These are phyloP conservation scores for Paradoxurus hermaphroditus DNA, from an alignment of 2,113 vertebrate species.

Conservation along the genomic window DNA sequence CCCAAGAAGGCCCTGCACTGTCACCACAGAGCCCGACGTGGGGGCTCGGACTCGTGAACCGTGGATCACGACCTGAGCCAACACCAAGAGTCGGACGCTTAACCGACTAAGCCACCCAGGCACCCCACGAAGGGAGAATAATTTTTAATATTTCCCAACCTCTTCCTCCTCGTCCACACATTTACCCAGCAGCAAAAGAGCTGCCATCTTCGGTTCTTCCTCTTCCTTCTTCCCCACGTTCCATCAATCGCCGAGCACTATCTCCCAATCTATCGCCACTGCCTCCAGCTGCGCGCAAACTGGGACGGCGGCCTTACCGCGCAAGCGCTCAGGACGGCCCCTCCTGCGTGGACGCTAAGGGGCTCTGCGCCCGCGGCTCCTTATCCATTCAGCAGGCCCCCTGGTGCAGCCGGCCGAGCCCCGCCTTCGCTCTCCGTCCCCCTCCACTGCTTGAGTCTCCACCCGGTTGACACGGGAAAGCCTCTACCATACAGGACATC, in stretches of 20 bases:
- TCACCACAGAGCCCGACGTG: no score
- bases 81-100: no score
- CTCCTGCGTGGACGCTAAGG: fast-evolving
- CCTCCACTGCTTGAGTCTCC: not conserved
- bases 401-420: fast-evolving
- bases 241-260: not conserved
- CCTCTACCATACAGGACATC: fast-evolving
- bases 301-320: fast-evolving
- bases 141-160: no score
- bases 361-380: not conserved
- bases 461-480: fast-evolving
- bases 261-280: no score
- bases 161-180: not conserved
- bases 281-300: no score
- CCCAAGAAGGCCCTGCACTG: no score
- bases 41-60: no score
- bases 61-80: no score
- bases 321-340: not conserved
- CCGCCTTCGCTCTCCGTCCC: not conserved
- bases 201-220: no score
- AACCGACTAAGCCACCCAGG: no score
- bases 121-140: not conserved
- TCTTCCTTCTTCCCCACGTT: not conserved
- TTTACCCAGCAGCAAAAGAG: not conserved
- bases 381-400: not conserved